Evolutionary conservation across 2,888 invertebrate species (phyloP).

Genomic region (Volucella inflata): DNA sequence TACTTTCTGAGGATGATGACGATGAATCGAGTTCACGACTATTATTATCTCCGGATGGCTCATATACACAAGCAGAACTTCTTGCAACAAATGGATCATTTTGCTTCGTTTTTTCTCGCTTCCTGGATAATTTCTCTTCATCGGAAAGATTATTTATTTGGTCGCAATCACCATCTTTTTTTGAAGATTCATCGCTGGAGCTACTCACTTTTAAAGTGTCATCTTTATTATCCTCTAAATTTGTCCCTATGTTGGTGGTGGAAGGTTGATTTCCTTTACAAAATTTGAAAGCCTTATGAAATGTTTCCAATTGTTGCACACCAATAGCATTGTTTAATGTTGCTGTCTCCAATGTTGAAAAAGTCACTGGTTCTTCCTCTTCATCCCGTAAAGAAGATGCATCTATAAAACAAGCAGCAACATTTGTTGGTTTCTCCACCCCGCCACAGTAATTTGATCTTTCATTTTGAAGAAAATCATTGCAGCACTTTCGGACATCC

Average conservation of each 20-base stretch:
- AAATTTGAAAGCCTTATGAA: conserved; percentile 82
- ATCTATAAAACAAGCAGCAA: conserved; percentile 89
- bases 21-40: conserved; percentile 78
- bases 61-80: conserved; percentile 43
- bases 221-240: conserved; percentile 45
- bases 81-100: conserved; percentile 32
- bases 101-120: conserved; percentile 71
- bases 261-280: conserved; percentile 78
- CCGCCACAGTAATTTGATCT: conserved; percentile 78
- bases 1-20: conserved; percentile 80
- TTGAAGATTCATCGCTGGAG: conserved; percentile 78
- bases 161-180: conserved; percentile 76
- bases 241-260: conserved; percentile 2
- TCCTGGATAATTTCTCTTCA: conserved; percentile 80
- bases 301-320: conserved; percentile 81
- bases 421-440: conserved; percentile 54
- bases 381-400: conserved; percentile 91
- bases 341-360: conserved; percentile 78
- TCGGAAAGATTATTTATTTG: conserved; percentile 81
- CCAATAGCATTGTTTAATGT: conserved; percentile 37
- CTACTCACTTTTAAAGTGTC: conserved; percentile 76
- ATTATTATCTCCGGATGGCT: conserved; percentile 75
- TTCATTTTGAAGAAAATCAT: conserved; percentile 84
- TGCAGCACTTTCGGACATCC: conserved; percentile 84
- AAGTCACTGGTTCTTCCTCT: conserved; percentile 84